Conservation (phyloP, 2,113 vertebrate species). For the Pluvialis apricaria region DNA sequence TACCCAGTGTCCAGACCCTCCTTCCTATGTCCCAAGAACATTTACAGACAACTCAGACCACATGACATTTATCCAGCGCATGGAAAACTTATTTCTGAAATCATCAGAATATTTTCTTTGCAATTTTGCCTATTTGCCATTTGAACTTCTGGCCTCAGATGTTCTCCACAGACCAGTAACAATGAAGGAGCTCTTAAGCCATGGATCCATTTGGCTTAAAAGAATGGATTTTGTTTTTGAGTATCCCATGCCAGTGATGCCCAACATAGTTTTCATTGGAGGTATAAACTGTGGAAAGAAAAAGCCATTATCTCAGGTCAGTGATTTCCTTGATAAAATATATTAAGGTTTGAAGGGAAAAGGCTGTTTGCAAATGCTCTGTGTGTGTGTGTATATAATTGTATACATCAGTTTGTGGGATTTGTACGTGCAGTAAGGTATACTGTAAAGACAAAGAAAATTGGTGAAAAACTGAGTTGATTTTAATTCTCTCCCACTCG, state of each 20-base stretch:
- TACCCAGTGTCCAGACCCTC: constrained; percentile 73
- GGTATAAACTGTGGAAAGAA: constrained; percentile 61
- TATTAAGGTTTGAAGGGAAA: not conserved
- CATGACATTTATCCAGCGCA: constrained; percentile 77
- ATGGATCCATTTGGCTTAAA: constrained; percentile 75
- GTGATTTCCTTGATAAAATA: constrained; percentile 40
- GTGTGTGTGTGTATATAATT: not conserved
- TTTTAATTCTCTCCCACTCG: not conserved
- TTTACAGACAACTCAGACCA: constrained; percentile 51
- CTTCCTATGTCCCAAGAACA: constrained; percentile 71
- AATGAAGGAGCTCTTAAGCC: constrained; percentile 69
- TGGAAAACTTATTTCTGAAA: constrained; percentile 70
- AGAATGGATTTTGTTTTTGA: constrained; percentile 80
- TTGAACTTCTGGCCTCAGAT: constrained; percentile 65
- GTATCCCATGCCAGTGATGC: constrained; percentile 75
- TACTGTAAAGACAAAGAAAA: not conserved
- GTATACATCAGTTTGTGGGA: no score
- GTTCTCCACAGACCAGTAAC: constrained; percentile 69
- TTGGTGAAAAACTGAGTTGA: not conserved
- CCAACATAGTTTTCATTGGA: constrained; percentile 75
- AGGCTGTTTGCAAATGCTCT: not conserved
- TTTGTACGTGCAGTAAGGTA: not conserved
- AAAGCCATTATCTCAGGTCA: constrained; percentile 47
- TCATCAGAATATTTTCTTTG: constrained; percentile 64
- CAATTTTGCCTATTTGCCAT: constrained; percentile 57